Conservation (phyloP, 2,113 vertebrate genomes). For the Stegostoma tigrinum region DNA sequence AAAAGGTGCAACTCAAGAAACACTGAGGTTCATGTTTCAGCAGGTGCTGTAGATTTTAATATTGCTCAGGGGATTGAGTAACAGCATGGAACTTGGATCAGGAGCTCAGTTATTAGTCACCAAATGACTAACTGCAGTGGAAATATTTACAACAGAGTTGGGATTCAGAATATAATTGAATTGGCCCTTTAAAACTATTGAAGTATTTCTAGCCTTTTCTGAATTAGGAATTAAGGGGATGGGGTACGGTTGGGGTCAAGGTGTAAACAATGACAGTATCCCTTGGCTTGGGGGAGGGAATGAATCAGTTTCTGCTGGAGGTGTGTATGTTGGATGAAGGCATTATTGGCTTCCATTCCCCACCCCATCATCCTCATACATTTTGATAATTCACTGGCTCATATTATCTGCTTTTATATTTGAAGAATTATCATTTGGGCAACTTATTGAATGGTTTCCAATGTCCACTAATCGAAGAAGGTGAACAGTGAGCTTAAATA, state of each 20-base stretch:
- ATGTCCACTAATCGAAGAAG: neutral
- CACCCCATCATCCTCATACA: neutral
- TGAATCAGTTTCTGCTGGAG: neutral
- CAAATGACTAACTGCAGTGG: neutral
- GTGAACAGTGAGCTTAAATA: neutral
- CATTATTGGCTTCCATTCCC: neutral
- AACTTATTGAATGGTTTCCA: neutral
- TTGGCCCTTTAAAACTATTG: neutral
- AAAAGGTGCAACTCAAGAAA: neutral
- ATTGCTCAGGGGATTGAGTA: slow-evolving; percentile 16
- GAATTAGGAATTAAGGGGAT: neutral
- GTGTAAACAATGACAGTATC: too few relatives aligned
- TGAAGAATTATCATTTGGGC: neutral
- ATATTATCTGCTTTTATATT: neutral
- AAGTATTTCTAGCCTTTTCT: neutral
- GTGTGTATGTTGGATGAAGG: neutral
- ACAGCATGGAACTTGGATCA: slow-evolving; percentile 17
- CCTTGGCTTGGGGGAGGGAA: neutral
- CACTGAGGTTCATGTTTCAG: slow-evolving; percentile 18
- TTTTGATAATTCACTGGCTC: neutral
- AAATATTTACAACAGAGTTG: neutral
- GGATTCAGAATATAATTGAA: slow-evolving; percentile 10
- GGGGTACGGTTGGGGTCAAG: neutral
- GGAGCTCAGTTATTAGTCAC: neutral
- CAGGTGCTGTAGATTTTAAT: slow-evolving; percentile 6